Evolutionary conservation across 1,140 invertebrate genomes (phyloP), one percentile per base, ranked within the genome.

Genomic region (Nasonia longicornis): DNA sequence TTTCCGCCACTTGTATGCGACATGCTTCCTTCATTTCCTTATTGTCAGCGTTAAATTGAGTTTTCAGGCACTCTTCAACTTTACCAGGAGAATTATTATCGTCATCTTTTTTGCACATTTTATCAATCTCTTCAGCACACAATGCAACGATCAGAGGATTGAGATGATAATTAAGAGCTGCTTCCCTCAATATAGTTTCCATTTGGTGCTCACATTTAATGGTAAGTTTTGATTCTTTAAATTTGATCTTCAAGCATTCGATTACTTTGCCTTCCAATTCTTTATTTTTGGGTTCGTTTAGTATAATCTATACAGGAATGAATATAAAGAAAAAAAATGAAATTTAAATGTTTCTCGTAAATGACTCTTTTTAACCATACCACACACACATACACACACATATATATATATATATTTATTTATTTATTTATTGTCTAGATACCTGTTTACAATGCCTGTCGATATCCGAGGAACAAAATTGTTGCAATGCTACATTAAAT

Each of bases 21-120:
- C 97, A 98, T 84, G 94, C 94, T 20, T 93, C 92, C 80, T 93
- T 94, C 85, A 94, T 94, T 16, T 94, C 89, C 93, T 93, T 86
- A 94, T 94, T 86, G 92, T 92, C 79, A 93, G 90, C 82, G 96
- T 94, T 84, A 93, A 95, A 87, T 93, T 93, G 84, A 0, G 84
- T 83, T 90, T 98, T 98, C 14, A 99, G 91, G 91, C 97, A 99
- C 91, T 98, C 97, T 88, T 97, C 95, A 0, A 96, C 94, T 92
- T 88, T 84, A n/a, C 87, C 89, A 10, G 89, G 89, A 14, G 77
- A 42, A 76, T 89, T 87, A 58, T 87, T 88, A 45, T 89, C 90
- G 16, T 92, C 90, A n/a, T 92, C 90, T 10, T 87, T 84, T 83
- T 86, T 84, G 75, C 91, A 92, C 74, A 92, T 88, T 22, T 89